Evolutionary conservation across 2,797 vertebrate species (phyloP).

Genomic region (Urosaurus nigricauda): DNA sequence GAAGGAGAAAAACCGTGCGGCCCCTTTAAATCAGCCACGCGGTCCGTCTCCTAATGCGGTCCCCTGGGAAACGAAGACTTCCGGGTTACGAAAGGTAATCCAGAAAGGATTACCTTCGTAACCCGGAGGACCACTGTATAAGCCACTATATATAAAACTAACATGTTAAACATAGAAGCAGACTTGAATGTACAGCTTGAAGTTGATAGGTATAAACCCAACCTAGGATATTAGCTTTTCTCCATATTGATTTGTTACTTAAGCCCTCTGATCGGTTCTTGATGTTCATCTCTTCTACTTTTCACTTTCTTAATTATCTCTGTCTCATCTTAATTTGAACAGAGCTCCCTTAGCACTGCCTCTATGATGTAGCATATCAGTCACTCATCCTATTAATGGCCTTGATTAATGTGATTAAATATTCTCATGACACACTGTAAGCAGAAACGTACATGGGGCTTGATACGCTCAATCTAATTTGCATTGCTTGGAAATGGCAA

Average conservation of each 20-base stretch:
- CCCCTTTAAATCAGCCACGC: too few relatives aligned
- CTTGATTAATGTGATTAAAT: constrained; percentile 76
- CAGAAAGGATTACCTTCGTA: too few relatives aligned
- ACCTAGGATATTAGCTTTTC: constrained; percentile 53
- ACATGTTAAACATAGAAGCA: neutral
- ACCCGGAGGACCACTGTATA: too few relatives aligned
- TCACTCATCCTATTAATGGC: constrained; percentile 73
- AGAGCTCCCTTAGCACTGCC: constrained; percentile 67
- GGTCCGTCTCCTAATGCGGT: too few relatives aligned
- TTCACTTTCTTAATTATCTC: constrained; percentile 73
- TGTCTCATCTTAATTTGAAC: constrained; percentile 74
- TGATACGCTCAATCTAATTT: constrained; percentile 34
- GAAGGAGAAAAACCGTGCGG: too few relatives aligned
- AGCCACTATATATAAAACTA: too few relatives aligned
- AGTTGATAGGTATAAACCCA: neutral
- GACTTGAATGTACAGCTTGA: neutral
- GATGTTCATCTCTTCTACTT: constrained; percentile 66
- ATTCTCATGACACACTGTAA: constrained; percentile 66
- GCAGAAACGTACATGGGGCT: constrained; percentile 51
- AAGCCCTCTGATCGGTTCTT: constrained; percentile 40
- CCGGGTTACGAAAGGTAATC: too few relatives aligned
- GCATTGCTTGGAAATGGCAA: constrained; percentile 20
- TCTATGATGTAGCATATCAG: constrained; percentile 72
- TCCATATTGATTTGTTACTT: constrained; percentile 57
- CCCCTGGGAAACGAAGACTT: too few relatives aligned